phyloP scores from a whole-genome alignment of 1,140 invertebrate species.

The Campoletis sonorensis region DNA sequence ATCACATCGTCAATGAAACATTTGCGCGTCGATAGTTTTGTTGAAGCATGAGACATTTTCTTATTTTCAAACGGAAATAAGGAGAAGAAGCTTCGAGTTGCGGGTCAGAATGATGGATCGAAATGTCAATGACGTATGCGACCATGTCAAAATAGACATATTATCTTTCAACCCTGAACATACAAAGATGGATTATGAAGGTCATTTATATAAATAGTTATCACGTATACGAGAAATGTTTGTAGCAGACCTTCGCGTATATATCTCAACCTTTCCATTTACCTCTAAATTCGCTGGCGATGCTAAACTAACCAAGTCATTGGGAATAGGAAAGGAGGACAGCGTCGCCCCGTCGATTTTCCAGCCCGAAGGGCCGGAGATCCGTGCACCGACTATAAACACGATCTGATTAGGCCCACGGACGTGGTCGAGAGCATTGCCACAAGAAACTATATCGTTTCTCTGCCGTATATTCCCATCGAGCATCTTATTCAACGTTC shows the following conservation, averaged over 20 bases:
- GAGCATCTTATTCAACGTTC: not conserved
- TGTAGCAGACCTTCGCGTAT: not conserved
- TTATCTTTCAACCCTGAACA: not conserved
- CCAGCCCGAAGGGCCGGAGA: slow-evolving; percentile 56
- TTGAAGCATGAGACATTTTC: not conserved
- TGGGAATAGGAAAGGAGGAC: not conserved
- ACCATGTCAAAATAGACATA: not conserved
- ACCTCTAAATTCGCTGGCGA: not conserved
- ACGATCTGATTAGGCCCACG: slow-evolving; percentile 65
- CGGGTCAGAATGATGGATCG: slow-evolving; percentile 1
- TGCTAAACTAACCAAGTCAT: slow-evolving; percentile 29
- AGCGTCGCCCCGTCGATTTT: slow-evolving; percentile 59
- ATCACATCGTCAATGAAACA: too few relatives aligned
- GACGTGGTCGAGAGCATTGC: slow-evolving; percentile 44
- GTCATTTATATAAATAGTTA: not conserved
- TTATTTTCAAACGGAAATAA: not conserved
- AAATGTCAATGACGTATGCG: not conserved
- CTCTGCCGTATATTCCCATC: not conserved
- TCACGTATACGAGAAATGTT: not conserved
- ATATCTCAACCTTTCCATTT: not conserved
- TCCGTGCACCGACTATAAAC: slow-evolving; percentile 67
- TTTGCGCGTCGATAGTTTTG: not conserved
- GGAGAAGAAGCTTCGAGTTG: not conserved
- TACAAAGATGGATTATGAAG: not conserved
- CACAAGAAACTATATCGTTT: slow-evolving; percentile 26